phyloP scores from a whole-genome alignment of 2,888 invertebrate genomes.

The Nineta flava region DNA sequence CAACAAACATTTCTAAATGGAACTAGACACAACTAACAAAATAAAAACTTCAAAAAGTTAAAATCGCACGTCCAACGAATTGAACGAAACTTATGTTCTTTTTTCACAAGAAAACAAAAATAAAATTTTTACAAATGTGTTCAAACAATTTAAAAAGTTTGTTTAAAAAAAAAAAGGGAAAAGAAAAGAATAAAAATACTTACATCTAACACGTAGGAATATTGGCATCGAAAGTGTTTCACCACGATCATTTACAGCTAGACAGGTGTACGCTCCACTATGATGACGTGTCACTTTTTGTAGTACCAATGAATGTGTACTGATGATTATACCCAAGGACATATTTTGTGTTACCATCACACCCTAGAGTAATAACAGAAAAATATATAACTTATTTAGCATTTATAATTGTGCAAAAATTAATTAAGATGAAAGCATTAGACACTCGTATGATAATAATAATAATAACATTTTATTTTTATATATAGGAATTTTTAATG shows the following conservation, averaged over 20 bases:
- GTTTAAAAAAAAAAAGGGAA: too few relatives aligned
- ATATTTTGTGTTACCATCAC: conserved; percentile 62
- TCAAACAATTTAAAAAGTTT: too few relatives aligned
- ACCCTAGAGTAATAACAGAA: conserved; percentile 36
- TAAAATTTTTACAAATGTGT: too few relatives aligned
- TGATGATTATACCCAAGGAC: conserved; percentile 71
- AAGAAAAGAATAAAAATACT: conserved; percentile 34
- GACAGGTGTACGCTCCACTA: conserved; percentile 71
- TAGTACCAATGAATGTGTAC: conserved; percentile 73
- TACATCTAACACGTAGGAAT: conserved; percentile 66
- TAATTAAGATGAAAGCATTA: conserved; percentile 10
- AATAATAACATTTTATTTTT: too few relatives aligned
- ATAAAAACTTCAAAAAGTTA: too few relatives aligned
- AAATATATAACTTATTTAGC: not conserved
- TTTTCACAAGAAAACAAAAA: too few relatives aligned
- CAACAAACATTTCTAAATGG: too few relatives aligned
- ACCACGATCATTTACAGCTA: conserved; percentile 67
- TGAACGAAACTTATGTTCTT: too few relatives aligned
- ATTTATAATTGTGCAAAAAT: too few relatives aligned
- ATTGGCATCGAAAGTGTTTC: conserved; percentile 67
- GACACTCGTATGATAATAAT: conserved; percentile 5
- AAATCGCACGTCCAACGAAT: too few relatives aligned
- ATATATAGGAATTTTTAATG: too few relatives aligned
- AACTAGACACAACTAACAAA: too few relatives aligned
- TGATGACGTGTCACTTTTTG: conserved; percentile 70